Percentiles rank a stretch among this genome's conserved stretches.
Conservation (phyloP, 2,888 invertebrate genomes). For the Archips xylosteana region DNA sequence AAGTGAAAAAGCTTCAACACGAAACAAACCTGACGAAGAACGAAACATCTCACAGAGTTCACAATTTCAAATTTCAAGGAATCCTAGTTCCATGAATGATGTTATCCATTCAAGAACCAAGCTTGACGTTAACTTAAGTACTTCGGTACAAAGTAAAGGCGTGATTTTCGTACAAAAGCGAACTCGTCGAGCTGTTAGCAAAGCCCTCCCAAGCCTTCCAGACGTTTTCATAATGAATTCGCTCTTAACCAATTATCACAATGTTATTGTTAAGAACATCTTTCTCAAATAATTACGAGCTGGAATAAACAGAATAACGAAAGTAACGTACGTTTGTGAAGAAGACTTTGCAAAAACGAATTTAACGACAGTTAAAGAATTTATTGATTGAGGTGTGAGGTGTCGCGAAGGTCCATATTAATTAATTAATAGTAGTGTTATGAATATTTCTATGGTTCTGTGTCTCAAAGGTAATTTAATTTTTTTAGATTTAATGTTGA, state of each 20-base stretch:
- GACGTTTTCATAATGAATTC: constrained; percentile 20
- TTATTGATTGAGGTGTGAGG: too few relatives aligned
- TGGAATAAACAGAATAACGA: neutral
- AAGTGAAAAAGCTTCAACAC: neutral
- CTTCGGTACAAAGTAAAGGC: constrained; percentile 14
- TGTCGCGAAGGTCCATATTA: too few relatives aligned
- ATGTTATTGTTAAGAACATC: constrained; percentile 12
- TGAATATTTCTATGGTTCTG: too few relatives aligned
- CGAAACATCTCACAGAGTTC: neutral
- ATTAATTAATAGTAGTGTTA: too few relatives aligned
- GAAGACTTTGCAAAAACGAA: too few relatives aligned
- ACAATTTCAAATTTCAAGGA: constrained; percentile 2
- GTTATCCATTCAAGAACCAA: constrained; percentile 7
- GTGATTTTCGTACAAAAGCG: constrained; percentile 20
- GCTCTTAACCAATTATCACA: constrained; percentile 21
- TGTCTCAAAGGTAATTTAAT: too few relatives aligned
- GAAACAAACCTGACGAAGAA: neutral
- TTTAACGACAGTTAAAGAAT: too few relatives aligned
- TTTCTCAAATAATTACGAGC: neutral
- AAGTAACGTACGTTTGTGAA: too few relatives aligned
- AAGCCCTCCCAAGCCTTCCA: constrained; percentile 13
- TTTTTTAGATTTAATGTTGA: too few relatives aligned
- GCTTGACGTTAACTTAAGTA: constrained; percentile 12
- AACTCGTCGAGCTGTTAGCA: constrained; percentile 16
- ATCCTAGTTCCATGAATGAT: constrained; percentile 8